Evolutionary conservation across 2,113 vertebrate genomes (phyloP).

Genomic region (Scomber scombrus): DNA sequence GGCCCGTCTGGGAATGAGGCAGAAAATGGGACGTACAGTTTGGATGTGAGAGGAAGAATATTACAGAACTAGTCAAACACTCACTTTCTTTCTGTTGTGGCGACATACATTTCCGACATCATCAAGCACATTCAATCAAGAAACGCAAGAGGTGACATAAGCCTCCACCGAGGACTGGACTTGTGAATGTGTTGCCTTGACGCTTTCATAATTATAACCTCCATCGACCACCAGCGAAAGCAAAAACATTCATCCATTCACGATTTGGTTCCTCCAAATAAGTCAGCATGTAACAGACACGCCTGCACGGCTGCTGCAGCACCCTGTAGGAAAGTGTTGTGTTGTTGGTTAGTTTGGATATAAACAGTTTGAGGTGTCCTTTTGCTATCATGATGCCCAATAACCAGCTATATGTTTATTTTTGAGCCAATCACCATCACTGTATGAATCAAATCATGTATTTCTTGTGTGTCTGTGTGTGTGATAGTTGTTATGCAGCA

Average conservation of each 20-base stretch:
- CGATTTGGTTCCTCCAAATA: conserved; percentile 6
- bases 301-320: conserved; percentile 24
- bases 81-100: not conserved
- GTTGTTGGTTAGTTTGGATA: conserved; percentile 3
- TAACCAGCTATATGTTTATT: not conserved
- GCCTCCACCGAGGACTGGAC: not conserved
- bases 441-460: not conserved
- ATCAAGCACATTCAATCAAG: not conserved
- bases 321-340: not conserved
- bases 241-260: conserved; percentile 23
- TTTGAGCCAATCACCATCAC: not conserved
- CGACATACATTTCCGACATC: not conserved
- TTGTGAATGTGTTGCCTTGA: conserved; percentile 21
- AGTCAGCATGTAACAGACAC: conserved; percentile 16
- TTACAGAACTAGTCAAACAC: not conserved
- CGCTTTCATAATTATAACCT: conserved; percentile 23
- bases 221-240: conserved; percentile 15
- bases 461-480: conserved; percentile 28
- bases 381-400: not conserved
- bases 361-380: not conserved
- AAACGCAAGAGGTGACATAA: conserved; percentile 18
- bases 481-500: conserved; percentile 94
- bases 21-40: conserved; percentile 16
- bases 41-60: not conserved
- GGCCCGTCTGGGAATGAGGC: not conserved